Percentiles rank a stretch among this genome's conserved stretches.
Evolutionary conservation across 2,113 vertebrate species (phyloP).

Genomic region (Xenotilapia longispinis): DNA sequence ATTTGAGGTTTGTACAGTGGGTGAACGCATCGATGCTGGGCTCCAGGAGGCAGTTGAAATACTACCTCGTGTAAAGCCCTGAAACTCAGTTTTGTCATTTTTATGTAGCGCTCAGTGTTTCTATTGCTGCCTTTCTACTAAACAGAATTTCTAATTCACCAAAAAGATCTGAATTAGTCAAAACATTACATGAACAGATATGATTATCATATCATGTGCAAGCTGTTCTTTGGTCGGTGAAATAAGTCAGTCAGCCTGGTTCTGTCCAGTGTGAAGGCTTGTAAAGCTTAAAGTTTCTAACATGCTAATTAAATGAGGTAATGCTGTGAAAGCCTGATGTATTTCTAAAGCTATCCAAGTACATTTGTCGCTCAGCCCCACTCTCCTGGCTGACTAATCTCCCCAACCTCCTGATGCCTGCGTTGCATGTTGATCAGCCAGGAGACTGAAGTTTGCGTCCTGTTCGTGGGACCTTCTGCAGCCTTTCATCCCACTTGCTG

Average conservation of each 20-base stretch:
- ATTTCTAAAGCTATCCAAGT: background rate
- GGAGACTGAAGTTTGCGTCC: background rate
- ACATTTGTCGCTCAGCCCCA: background rate
- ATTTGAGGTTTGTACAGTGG: background rate
- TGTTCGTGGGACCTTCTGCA: background rate
- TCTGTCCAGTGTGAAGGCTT: background rate
- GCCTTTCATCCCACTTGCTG: background rate
- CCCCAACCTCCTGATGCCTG: background rate
- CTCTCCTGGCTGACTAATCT: background rate
- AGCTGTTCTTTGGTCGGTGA: background rate
- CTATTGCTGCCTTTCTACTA: background rate
- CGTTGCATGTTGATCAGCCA: background rate
- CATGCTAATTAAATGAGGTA: background rate
- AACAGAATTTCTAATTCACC: background rate
- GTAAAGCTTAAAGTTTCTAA: background rate
- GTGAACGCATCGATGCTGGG: background rate
- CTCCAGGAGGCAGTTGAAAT: background rate
- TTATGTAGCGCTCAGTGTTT: background rate
- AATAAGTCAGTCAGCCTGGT: background rate
- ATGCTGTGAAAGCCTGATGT: background rate
- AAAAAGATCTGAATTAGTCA: background rate
- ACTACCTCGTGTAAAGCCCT: background rate
- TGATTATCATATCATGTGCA: background rate
- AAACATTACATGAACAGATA: background rate
- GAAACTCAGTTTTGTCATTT: background rate